Base-by-base conservation (phyloP, 2,113 vertebrate genomes). In the Geococcyx californianus region DNA sequence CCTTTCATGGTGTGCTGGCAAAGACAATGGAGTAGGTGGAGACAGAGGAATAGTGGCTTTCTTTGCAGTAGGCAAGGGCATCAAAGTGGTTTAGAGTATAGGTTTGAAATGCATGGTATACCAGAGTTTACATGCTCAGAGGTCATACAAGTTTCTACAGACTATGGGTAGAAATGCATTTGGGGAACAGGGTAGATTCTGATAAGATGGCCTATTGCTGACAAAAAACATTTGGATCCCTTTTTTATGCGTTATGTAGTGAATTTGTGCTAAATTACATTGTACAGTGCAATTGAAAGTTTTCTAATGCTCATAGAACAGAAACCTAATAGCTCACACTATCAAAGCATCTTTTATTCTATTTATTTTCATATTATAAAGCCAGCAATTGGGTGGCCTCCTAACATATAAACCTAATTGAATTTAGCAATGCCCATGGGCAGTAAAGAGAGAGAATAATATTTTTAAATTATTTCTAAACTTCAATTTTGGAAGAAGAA, bases 81-180 rank as follows among this genome's bases (percentile, higher is more conserved):
- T 44, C 18, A 19, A 2, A 13, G 6, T 13, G 67, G 18, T 66
- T 69, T 34, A 33, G 49, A n/a, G 14, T 3, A 1, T 9, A 6
- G 19, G 5, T 25, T 62, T 0, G 0, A 84, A 51, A 69, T 6
- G 18, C 6, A 4, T 21, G 34, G 9, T 15, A 42, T 73, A 24
- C 6, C 36, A 64, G 29, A 44, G 3, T 16, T 68, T 24, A 13
- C 16, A 18, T 70, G 24, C 52, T 33, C 55, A 55, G 38, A 84
- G 54, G 11, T 31, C 63, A 31, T 14, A 40, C 0, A 8, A 76
- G 19, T 68, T 60, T 59, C 38, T 83, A 12, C 5, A 1, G 10
- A 23, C 12, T 40, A 11, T 19, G 13, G 28, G 2, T 7, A 76
- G 33, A 34, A 78, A 16, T 16, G 6, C 28, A 3, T 70, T 67